Evolutionary conservation across 2,113 vertebrate species (phyloP).

Genomic region (Formicarius rufipectus): DNA sequence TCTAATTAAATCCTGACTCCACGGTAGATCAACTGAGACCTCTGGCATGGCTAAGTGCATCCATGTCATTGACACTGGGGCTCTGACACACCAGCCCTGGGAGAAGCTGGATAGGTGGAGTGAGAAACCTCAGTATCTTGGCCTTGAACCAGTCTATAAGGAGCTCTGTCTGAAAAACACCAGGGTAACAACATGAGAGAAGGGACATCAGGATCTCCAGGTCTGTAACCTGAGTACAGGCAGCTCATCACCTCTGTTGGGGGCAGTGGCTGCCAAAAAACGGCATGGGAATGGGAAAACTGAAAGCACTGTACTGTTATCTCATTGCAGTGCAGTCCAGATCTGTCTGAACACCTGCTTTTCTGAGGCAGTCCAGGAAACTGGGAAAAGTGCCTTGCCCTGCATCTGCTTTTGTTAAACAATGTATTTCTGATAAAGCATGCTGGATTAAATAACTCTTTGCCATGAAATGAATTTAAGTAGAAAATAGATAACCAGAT

Average conservation of each 20-base stretch:
- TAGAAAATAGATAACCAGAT: not conserved
- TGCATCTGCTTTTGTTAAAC: not conserved
- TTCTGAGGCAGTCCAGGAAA: not conserved
- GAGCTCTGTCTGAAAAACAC: not conserved
- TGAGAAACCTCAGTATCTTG: not conserved
- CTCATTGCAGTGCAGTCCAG: not conserved
- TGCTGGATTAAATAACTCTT: not conserved
- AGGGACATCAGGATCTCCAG: not conserved
- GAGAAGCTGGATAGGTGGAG: not conserved
- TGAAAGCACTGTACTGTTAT: not conserved
- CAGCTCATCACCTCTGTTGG: not conserved
- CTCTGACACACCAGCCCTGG: fast-evolving
- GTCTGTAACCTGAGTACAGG: not conserved
- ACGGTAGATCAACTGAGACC: not conserved
- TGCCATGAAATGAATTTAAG: not conserved
- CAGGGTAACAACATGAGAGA: not conserved
- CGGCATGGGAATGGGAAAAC: not conserved
- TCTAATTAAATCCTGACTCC: not conserved
- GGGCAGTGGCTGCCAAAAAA: not conserved
- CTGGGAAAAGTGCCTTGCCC: not conserved
- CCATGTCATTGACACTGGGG: fast-evolving
- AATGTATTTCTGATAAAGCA: not conserved
- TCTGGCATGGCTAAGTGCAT: not conserved
- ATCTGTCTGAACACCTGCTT: not conserved
- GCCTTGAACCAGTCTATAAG: not conserved